Conservation (phyloP, 2,797 vertebrate genomes). For the Microchirus variegatus region DNA sequence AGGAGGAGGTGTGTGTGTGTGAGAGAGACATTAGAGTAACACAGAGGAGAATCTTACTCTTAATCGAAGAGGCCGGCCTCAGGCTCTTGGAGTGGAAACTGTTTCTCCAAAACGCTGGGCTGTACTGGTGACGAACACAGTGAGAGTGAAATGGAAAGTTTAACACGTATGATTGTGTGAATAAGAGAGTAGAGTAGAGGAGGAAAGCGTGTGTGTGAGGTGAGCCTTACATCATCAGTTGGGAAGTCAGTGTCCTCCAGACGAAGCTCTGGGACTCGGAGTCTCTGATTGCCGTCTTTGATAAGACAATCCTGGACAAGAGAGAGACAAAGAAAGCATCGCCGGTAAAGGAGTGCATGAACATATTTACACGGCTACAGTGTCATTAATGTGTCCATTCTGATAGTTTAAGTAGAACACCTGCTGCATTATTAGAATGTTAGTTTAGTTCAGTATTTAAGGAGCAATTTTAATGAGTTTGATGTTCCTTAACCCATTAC, state of each 20-base stretch:
- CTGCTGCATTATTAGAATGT: no score
- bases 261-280: conserved; percentile 72
- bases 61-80: conserved; percentile 80
- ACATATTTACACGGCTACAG: not conserved
- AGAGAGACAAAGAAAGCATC: not conserved
- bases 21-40: not conserved
- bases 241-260: conserved; percentile 72
- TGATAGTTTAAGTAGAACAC: no score
- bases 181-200: not conserved
- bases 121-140: conserved; percentile 66
- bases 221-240: conserved; percentile 73
- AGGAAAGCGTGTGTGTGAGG: not conserved
- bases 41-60: conserved; percentile 77
- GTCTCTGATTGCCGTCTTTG: conserved; percentile 58
- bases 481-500: no score
- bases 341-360: not conserved
- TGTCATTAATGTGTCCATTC: no score
- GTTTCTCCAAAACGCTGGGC: conserved; percentile 78
- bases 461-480: no score
- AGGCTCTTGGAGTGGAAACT: conserved; percentile 79
- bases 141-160: not conserved
- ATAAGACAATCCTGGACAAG: conserved; percentile 67
- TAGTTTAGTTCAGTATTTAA: no score
- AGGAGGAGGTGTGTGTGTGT: not conserved
- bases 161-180: conserved; percentile 1